Base-by-base conservation (phyloP, 2,113 vertebrate genomes). In the Vanacampus margaritifer region DNA sequence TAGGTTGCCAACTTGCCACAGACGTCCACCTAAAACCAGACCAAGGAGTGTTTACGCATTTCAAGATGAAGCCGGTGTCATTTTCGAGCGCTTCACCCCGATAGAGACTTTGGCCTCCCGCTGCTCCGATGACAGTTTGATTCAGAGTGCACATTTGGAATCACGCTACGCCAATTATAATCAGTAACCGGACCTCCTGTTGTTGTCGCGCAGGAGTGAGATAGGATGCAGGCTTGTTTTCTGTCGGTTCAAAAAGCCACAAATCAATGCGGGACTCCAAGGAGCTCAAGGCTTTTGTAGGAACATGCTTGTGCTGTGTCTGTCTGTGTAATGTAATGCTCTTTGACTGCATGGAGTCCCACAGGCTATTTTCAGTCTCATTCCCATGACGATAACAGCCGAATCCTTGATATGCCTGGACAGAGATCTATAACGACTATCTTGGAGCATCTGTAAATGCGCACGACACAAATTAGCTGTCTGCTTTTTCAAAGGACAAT, bases 351-450 rank as follows among this genome's bases (percentile, higher is more conserved):
- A 11, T 60, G 21, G 17, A 76, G 59, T 65, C 68, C 65, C 73
- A 58, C 10, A n/a, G 12, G 72, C 61, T 88, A 85, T 84, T 81
- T 89, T 80, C 80, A 74, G 72, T 58, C n/a, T 21, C 14, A 70
- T 67, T 83, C 79, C 73, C 78, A 69, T 60, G 73, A 75, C 50
- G 50, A 60, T 69, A 70, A 64, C 58, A 74, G 74, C 59, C 35
- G 54, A 69, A 74, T 75, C 69, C 66, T 72, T 74, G 69, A 76
- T 79, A 48, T 59, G 75, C 60, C 59, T 69, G 66, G 26, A 64
- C 63, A 71, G 78, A 72, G 35, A 61, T 37, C 46, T 72, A 61
- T 35, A 63, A 46, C 53, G 65, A 60, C 53, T 58, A 71, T 60
- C 69, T 76, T 69, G 43, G 58, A 35, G 63, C 73, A 60, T 80